Percentiles rank a stretch among this genome's conserved stretches.
Evolutionary conservation across 2,797 vertebrate genomes (phyloP).

Genomic region (Trematomus bernacchii): DNA sequence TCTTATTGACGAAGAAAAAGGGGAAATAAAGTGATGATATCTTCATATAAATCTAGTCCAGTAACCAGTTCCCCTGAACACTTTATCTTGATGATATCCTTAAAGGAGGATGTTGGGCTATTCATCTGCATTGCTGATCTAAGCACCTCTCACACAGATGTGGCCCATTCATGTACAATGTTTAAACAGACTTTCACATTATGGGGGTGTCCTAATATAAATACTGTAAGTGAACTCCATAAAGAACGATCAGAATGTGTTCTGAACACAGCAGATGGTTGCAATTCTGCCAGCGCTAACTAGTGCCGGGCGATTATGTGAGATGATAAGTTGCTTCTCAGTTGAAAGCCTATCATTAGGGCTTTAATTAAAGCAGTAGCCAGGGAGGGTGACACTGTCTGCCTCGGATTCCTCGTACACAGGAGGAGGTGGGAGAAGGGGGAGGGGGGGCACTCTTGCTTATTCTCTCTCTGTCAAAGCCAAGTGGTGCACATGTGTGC

Average conservation of each 20-base stretch:
- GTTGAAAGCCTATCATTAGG: slow-evolving; percentile 81
- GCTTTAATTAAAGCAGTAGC: slow-evolving; percentile 81
- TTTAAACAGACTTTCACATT: slow-evolving; percentile 60
- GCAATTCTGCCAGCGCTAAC: slow-evolving; percentile 78
- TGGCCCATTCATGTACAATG: slow-evolving; percentile 44
- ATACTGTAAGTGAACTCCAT: slow-evolving; percentile 63
- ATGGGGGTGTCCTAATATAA: slow-evolving; percentile 54
- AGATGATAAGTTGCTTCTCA: slow-evolving; percentile 79
- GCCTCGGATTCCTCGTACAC: slow-evolving; percentile 66
- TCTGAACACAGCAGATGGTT: slow-evolving; percentile 79
- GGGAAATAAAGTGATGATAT: not conserved
- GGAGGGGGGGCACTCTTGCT: slow-evolving; percentile 29
- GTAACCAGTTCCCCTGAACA: not conserved
- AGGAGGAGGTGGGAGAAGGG: slow-evolving; percentile 27
- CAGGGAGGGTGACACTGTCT: slow-evolving; percentile 71
- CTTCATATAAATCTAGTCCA: not conserved
- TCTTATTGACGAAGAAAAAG: not conserved
- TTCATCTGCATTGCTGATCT: slow-evolving; percentile 13
- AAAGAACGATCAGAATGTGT: slow-evolving; percentile 77
- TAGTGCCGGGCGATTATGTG: slow-evolving; percentile 77
- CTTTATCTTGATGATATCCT: not conserved
- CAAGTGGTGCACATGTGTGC: slow-evolving; percentile 77
- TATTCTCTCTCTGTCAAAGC: slow-evolving; percentile 61
- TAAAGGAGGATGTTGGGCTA: not conserved
- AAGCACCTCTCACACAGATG: slow-evolving; percentile 45